Base-by-base conservation (phyloP, 2,797 vertebrate species). In the Thaleichthys pacificus region DNA sequence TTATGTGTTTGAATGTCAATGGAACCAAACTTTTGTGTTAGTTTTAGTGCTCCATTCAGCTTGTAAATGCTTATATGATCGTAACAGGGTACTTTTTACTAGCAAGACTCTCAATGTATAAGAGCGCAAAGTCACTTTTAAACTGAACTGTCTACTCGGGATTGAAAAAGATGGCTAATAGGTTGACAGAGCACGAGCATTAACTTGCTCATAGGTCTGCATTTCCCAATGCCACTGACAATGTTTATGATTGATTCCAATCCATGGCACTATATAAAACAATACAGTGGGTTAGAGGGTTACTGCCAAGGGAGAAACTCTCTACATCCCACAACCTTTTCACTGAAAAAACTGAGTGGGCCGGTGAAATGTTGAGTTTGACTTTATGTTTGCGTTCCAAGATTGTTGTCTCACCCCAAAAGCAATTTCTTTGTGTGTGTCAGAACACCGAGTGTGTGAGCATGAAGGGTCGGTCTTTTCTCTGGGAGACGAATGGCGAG, bases 401-500 rank as follows among this genome's bases (percentile, higher is more conserved):
- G 72, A 71, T 51, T 69, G 66, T 73, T 74, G 69, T 61, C 68
- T 76, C 12, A 3, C 64, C 76, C 77, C 71, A 21, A 84, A 83
- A 66, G 12, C 4, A 56, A 56, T 56, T 8, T 54, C 19, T 56
- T 56, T 56, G 3, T 81, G 69, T 77, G 69, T 73, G 75, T 79
- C 77, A 78, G 68, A 80, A 78, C 61, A 60, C 60, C 54, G 7
- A 35, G 81, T 64, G 80, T 79, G 75, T 70, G 75, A 80, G 69
- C 12, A 17, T 30, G 80, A 78, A 65, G 71, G 24, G 9, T 82
- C 81, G 21, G 7, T 82, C 81, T 79, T 83, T 88, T 85, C 82
- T 85, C 57, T n/a, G 69, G 78, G 69, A 85, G 88, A 91, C 76
- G 83, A 82, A 91, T 86, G 82, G 60, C 70, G 70, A 75, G 79